Evolutionary conservation across 2,113 vertebrate species (phyloP).

Genomic region (Tychaedon coryphoeus): DNA sequence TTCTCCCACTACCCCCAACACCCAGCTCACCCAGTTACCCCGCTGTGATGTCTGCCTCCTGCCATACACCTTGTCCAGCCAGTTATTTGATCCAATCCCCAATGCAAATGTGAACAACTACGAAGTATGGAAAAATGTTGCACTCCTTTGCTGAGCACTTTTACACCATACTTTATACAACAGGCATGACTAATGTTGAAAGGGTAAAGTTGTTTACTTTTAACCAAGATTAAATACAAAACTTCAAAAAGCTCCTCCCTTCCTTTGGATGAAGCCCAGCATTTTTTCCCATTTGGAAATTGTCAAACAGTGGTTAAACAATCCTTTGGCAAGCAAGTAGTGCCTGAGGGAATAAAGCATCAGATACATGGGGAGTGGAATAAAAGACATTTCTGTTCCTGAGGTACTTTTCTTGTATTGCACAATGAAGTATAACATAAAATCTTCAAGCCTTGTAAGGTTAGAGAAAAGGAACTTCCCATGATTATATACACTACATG

Average conservation of each 20-base stretch:
- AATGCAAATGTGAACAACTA: neutral
- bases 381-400: conserved; percentile 38
- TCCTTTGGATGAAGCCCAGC: conserved; percentile 63
- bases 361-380: conserved; percentile 41
- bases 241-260: conserved; percentile 65
- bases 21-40: neutral
- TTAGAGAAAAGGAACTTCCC: conserved; percentile 9
- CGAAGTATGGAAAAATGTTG: neutral
- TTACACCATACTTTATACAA: conserved; percentile 21
- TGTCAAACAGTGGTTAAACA: conserved; percentile 65
- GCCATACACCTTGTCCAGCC: neutral
- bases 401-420: conserved; percentile 44
- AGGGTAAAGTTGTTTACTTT: conserved; percentile 63
- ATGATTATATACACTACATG: neutral
- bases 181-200: conserved; percentile 59
- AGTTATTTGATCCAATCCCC: neutral
- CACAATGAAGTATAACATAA: conserved; percentile 17
- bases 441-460: conserved; percentile 40
- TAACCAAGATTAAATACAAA: conserved; percentile 64
- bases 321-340: conserved; percentile 65
- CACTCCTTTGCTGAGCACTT: neutral
- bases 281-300: conserved; percentile 56
- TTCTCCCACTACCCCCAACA: neutral
- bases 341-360: conserved; percentile 41
- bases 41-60: accelerated